Conservation (phyloP, 2,797 vertebrate genomes). For the Malacoraja senta region DNA sequence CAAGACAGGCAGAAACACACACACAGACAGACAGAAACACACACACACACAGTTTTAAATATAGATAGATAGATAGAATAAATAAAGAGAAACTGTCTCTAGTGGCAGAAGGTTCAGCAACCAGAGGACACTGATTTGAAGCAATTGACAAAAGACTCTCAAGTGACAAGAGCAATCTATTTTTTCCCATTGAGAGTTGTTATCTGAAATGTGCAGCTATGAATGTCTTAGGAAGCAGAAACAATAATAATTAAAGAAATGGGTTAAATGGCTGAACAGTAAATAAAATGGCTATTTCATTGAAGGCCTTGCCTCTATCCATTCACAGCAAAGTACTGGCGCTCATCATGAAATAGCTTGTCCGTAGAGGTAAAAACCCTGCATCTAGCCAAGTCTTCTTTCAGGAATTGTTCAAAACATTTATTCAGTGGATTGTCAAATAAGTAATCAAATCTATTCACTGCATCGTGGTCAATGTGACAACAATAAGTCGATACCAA, state of each 20-base stretch:
- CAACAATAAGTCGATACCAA: neutral
- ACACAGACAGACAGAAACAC: no score
- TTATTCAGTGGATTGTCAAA: neutral
- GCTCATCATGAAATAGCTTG: neutral
- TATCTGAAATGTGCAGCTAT: neutral
- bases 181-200: neutral
- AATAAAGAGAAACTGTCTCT: neutral
- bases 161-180: neutral
- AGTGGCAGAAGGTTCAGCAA: neutral
- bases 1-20: no score
- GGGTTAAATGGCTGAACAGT: neutral
- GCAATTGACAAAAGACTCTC: neutral
- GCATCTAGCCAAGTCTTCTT: neutral
- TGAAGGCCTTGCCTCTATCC: neutral
- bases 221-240: no score
- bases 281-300: neutral
- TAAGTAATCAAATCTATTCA: no score
- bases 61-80: neutral
- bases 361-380: neutral
- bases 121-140: neutral
- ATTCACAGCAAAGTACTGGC: neutral
- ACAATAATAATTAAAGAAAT: neutral
- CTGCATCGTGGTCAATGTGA: no score
- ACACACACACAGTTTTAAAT: no score
- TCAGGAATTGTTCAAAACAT: neutral